Evolutionary conservation across 2,113 vertebrate species (phyloP).

Genomic region (Ophiodon elongatus): DNA sequence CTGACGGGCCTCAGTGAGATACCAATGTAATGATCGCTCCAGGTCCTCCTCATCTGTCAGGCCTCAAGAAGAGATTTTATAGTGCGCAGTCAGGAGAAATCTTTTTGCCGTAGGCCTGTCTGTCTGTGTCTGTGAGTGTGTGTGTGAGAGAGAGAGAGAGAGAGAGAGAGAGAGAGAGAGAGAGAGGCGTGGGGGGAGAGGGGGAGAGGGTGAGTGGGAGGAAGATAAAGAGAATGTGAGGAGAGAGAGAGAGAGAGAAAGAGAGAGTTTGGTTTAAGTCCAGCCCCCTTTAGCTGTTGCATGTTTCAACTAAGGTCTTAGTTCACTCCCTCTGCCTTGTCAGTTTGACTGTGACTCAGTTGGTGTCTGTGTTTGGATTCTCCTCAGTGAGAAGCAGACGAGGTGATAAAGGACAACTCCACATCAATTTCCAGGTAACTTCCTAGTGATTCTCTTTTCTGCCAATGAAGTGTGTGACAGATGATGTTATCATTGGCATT

Average conservation of each 20-base stretch:
- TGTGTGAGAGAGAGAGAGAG: background rate
- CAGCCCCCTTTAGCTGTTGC: slow-evolving; percentile 66
- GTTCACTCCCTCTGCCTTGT: slow-evolving; percentile 55
- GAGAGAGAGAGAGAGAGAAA: background rate
- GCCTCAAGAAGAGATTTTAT: background rate
- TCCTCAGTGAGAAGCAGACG: slow-evolving; percentile 53
- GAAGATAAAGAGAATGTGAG: background rate
- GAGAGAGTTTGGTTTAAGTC: slow-evolving; percentile 39
- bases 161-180: background rate
- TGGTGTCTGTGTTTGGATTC: slow-evolving; percentile 58
- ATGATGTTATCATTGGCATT: background rate
- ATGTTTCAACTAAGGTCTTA: slow-evolving; percentile 62
- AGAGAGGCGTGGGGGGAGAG: background rate
- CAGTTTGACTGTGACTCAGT: slow-evolving; percentile 58
- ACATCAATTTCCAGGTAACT: slow-evolving; percentile 60
- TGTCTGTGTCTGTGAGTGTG: background rate
- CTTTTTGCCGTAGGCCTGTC: background rate
- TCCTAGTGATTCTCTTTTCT: slow-evolving; percentile 7
- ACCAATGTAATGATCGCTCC: background rate
- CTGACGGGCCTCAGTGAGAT: background rate
- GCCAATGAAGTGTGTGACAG: slow-evolving; percentile 1
- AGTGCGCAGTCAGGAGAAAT: background rate
- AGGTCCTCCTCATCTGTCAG: slow-evolving; percentile 2
- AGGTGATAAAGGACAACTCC: slow-evolving; percentile 25
- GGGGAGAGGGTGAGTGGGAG: background rate